Evolutionary conservation across 2,888 invertebrate genomes (phyloP), one percentile per base, ranked within the genome.

Genomic region (Hyalella azteca): DNA sequence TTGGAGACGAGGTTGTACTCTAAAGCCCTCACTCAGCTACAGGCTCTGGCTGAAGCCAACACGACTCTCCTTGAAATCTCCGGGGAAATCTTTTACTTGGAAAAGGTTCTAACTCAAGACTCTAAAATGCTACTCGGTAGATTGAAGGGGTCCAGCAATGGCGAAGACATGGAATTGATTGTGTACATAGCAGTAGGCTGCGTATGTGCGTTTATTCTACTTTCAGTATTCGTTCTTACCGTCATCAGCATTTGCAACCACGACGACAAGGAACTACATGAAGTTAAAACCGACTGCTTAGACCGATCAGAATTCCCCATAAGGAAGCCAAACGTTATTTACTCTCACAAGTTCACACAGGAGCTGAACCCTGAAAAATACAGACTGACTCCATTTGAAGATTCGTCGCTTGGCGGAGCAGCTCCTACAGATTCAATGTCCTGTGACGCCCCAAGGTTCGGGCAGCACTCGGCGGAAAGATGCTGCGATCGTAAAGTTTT

Each of bases 61-160:
- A 83, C 81, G 29, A 83, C 83, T 13, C 78, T 83, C 32, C 78
- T 83, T 39, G 83, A 83, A 54, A 80, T 83, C 40, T 83, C 83
- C 0, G 80, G 79, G 26, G 83, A 83, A 29, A 83, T 83, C 45
- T 83, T 83, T 49, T 83, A 83, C 78, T 36, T 83, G 50, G 83
- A 83, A 60, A 83, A 83, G 41, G 77, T 83, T 15, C 75, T 83
- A 15, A 81, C 80, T 7, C 78, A 79, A 36, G 36, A 79, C 15
- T 59, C 81, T 1, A 66, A 49, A 29, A 29, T 32, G 15, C 48
- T 48, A 15, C 9, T 77, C 15, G 29, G 50, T 50, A 49, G 49
- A 36, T 48, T 41, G 40, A 41, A 40, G 19, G 40, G 60, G 26
- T 39, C 60, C 13, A 48, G 39, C 22, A 40, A 5, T 36, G 45